Evolutionary conservation across 1,140 invertebrate genomes (phyloP).

Genomic region (Danaus plexippus): DNA sequence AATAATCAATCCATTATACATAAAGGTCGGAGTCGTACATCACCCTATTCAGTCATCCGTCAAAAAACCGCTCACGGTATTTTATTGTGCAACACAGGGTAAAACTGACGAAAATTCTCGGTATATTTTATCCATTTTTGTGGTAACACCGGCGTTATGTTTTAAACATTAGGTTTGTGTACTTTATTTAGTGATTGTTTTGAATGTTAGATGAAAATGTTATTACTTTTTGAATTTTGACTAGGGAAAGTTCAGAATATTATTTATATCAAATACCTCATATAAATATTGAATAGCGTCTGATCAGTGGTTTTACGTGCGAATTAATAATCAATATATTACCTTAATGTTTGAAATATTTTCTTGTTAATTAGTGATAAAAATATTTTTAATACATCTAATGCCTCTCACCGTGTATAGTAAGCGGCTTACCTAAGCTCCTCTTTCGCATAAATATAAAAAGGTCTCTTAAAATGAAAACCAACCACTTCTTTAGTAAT

Average conservation of each 20-base stretch:
- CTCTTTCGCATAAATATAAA: slow-evolving; percentile 33
- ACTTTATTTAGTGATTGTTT: too few relatives aligned
- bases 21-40: slow-evolving; percentile 26
- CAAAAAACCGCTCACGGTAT: slow-evolving; percentile 47
- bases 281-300: too few relatives aligned
- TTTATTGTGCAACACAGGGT: slow-evolving; percentile 44
- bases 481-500: slow-evolving; percentile 43
- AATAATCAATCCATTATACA: slow-evolving; percentile 14
- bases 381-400: too few relatives aligned
- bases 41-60: slow-evolving; percentile 48
- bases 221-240: too few relatives aligned
- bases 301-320: too few relatives aligned
- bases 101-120: slow-evolving; percentile 15
- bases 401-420: slow-evolving; percentile 14
- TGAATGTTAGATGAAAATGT: too few relatives aligned
- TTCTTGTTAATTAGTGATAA: too few relatives aligned
- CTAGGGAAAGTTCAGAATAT: too few relatives aligned
- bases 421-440: slow-evolving; percentile 42
- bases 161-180: slow-evolving; percentile 44
- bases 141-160: slow-evolving; percentile 36
- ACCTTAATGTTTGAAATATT: too few relatives aligned
- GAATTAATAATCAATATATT: too few relatives aligned
- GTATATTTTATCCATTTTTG: slow-evolving; percentile 24
- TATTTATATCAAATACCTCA: too few relatives aligned
- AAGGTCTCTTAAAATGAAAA: slow-evolving; percentile 31